Percentiles rank a stretch among this genome's conserved stretches.
Conservation (phyloP, 1,140 invertebrate species). For the Colletes latitarsis region DNA sequence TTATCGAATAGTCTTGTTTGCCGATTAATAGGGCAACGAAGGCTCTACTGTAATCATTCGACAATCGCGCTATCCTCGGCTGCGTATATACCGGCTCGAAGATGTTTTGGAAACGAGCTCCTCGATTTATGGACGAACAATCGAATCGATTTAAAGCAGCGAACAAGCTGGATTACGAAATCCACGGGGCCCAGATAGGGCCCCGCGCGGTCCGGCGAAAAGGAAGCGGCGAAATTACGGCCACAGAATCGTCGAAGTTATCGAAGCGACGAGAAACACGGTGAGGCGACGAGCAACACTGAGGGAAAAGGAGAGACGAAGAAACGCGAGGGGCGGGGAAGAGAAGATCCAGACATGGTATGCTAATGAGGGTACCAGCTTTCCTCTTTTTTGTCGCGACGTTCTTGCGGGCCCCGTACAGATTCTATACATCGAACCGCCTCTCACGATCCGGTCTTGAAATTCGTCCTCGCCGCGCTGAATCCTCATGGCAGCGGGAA, state of each 20-base stretch:
- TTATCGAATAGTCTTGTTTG: no score
- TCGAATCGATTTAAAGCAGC: no score
- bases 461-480: conserved; percentile 27
- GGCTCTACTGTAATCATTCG: no score
- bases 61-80: no score
- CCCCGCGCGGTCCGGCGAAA: neutral
- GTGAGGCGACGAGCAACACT: neutral
- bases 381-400: conserved; percentile 33
- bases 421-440: conserved; percentile 23
- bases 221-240: conserved; percentile 7
- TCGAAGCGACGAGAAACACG: conserved; percentile 30
- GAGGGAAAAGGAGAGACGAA: neutral
- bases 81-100: no score
- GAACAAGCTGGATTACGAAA: conserved; percentile 9
- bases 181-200: neutral
- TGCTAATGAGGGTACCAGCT: conserved; percentile 46
- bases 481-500: conserved; percentile 22
- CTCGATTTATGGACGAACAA: no score
- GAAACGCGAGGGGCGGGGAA: neutral
- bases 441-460: conserved; percentile 38
- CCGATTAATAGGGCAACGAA: no score
- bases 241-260: conserved; percentile 11
- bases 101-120: no score
- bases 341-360: conserved; percentile 42
- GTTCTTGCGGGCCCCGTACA: conserved; percentile 24